Evolutionary conservation across 2,113 vertebrate genomes (phyloP).

Genomic region (Cricetomys ansorgei): DNA sequence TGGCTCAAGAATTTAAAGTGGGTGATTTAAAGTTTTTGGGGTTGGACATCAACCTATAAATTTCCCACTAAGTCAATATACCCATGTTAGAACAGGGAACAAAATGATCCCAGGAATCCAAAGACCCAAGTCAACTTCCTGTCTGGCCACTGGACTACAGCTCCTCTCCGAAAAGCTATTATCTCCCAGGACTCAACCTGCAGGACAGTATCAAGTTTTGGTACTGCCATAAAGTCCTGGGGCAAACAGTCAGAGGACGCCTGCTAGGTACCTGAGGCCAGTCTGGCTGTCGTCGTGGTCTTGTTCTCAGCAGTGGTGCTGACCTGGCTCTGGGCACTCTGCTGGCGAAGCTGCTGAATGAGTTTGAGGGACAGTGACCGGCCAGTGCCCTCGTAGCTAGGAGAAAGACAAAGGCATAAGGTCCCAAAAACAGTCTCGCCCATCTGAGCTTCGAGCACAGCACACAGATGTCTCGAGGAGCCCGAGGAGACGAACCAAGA

Average conservation of each 20-base stretch:
- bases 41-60: background rate
- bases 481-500: background rate
- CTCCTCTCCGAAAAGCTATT: background rate
- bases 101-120: background rate
- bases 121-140: background rate
- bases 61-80: background rate
- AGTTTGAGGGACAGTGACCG: constrained; percentile 98
- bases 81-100: background rate
- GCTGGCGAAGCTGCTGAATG: constrained; percentile 97
- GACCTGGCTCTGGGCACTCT: constrained; percentile 94
- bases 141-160: background rate
- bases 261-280: constrained; percentile 90
- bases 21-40: background rate
- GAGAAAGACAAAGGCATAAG: background rate
- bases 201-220: background rate
- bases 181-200: background rate
- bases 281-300: constrained; percentile 88
- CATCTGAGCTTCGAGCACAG: background rate
- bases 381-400: constrained; percentile 97
- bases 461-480: background rate
- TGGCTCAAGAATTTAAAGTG: background rate
- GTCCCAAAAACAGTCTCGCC: background rate
- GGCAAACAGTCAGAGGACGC: background rate
- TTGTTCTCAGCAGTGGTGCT: constrained; percentile 95
- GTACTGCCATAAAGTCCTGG: too few relatives aligned